A percentile compares a stretch with the other conserved stretches of the same genome.
Conservation (phyloP, 2,888 invertebrate genomes). For the Oscheius myriophilus region DNA sequence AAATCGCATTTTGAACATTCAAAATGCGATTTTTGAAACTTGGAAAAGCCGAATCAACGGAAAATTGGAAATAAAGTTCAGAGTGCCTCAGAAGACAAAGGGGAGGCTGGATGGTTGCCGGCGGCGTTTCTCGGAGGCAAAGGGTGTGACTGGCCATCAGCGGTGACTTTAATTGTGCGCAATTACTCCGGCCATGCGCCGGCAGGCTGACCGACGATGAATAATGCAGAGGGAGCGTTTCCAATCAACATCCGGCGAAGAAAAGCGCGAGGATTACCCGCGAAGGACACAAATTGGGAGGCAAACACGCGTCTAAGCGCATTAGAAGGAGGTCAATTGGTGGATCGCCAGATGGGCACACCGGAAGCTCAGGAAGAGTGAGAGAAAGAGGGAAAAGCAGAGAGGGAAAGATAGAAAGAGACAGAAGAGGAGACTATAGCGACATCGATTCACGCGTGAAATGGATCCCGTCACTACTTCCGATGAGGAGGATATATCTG, state of each 20-base stretch:
- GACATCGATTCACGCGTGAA: too few species aligned
- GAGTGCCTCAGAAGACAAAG: neutral
- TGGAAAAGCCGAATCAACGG: too few species aligned
- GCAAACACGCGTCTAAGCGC: constrained; percentile 25
- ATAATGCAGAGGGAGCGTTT: constrained; percentile 2
- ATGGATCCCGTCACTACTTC: too few species aligned
- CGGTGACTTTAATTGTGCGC: constrained; percentile 18
- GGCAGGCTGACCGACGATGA: constrained; percentile 13
- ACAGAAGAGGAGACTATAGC: constrained; percentile 19
- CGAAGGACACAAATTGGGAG: constrained; percentile 27
- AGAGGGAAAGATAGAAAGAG: constrained; percentile 21
- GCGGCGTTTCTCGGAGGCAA: constrained; percentile 34
- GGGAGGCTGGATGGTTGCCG: constrained; percentile 24
- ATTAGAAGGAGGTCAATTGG: constrained; percentile 31
- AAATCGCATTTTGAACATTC: too few species aligned
- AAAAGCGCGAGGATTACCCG: constrained; percentile 18
- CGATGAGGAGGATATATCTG: too few species aligned
- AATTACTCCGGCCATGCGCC: constrained; percentile 9
- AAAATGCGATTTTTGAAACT: too few species aligned
- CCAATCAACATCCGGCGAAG: constrained; percentile 22
- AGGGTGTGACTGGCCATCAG: constrained; percentile 21
- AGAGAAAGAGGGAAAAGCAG: neutral
- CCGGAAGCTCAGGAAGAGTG: constrained; percentile 11
- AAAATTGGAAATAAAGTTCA: too few species aligned
- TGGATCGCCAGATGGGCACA: constrained; percentile 33